phyloP scores from a whole-genome alignment of 2,113 vertebrate genomes.

The Amphiprion ocellaris region DNA sequence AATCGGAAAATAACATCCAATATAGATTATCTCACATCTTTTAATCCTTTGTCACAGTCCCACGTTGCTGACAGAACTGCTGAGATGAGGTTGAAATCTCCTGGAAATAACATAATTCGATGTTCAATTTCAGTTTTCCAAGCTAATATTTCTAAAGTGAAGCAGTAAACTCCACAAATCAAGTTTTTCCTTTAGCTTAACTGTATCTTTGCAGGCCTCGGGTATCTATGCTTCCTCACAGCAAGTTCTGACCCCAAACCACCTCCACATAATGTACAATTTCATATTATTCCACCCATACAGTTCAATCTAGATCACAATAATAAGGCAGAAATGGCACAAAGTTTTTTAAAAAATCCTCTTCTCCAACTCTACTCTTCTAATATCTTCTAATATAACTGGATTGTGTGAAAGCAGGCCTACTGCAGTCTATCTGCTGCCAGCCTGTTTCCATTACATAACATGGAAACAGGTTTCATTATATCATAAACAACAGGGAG shows the following conservation, averaged over 20 bases:
- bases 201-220: background rate
- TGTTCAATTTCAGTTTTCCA: background rate
- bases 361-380: background rate
- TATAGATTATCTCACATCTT: too few relatives aligned
- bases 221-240: background rate
- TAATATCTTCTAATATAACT: background rate
- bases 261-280: constrained; percentile 11
- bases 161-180: too few relatives aligned
- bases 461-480: constrained; percentile 7
- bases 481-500: constrained; percentile 16
- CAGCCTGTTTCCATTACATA: constrained; percentile 27
- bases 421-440: background rate
- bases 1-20: too few relatives aligned
- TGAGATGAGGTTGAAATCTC: background rate
- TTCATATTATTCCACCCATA: background rate
- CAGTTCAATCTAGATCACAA: background rate
- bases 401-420: too few relatives aligned
- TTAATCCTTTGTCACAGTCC: too few relatives aligned
- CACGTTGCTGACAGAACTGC: background rate
- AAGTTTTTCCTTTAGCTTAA: too few relatives aligned
- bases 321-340: background rate
- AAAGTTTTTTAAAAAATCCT: background rate
- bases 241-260: background rate
- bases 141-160: too few relatives aligned
- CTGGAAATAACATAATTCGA: background rate